A percentile compares a stretch with the other conserved stretches of the same genome.
phyloP scores from a whole-genome alignment of 2,113 vertebrate genomes.

The Chascanopsetta lugubris region DNA sequence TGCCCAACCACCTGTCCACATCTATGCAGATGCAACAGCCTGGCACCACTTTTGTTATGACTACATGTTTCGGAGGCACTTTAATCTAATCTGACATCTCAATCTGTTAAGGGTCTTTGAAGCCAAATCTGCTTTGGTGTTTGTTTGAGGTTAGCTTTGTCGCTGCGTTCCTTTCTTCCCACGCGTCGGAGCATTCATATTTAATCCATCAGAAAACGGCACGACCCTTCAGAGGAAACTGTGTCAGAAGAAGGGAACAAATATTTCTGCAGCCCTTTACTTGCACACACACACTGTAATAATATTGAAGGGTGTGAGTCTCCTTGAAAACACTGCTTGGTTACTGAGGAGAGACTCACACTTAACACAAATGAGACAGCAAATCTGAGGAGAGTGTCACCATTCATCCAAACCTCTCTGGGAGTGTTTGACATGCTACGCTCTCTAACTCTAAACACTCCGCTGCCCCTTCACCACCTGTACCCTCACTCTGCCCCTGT shows the following conservation, averaged over 20 bases:
- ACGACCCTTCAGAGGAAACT: slow-evolving; percentile 15
- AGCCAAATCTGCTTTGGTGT: slow-evolving; percentile 61
- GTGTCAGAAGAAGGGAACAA: slow-evolving; percentile 2
- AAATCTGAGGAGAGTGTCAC: slow-evolving; percentile 42
- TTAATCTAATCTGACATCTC: slow-evolving; percentile 73
- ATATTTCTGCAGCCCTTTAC: slow-evolving; percentile 13
- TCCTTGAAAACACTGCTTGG: slow-evolving; percentile 1
- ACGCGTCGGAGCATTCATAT: slow-evolving; percentile 15
- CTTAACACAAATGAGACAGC: slow-evolving; percentile 65
- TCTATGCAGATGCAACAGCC: slow-evolving; percentile 67
- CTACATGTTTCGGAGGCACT: slow-evolving; percentile 68
- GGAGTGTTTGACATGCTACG: slow-evolving; percentile 73
- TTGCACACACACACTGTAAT: background rate
- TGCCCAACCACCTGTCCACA: slow-evolving; percentile 61
- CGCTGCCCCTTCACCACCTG: slow-evolving; percentile 23
- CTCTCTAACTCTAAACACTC: slow-evolving; percentile 63
- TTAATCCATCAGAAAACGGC: slow-evolving; percentile 13
- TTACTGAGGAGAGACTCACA: slow-evolving; percentile 29
- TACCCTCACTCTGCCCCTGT: slow-evolving; percentile 26
- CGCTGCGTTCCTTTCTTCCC: slow-evolving; percentile 60
- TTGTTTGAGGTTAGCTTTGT: slow-evolving; percentile 55
- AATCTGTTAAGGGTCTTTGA: slow-evolving; percentile 75
- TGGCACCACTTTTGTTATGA: slow-evolving; percentile 69
- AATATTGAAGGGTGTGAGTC: slow-evolving; percentile 2
- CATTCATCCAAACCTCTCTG: slow-evolving; percentile 54